Conservation (phyloP, 2,888 invertebrate species). For the Epinotia demarniana region DNA sequence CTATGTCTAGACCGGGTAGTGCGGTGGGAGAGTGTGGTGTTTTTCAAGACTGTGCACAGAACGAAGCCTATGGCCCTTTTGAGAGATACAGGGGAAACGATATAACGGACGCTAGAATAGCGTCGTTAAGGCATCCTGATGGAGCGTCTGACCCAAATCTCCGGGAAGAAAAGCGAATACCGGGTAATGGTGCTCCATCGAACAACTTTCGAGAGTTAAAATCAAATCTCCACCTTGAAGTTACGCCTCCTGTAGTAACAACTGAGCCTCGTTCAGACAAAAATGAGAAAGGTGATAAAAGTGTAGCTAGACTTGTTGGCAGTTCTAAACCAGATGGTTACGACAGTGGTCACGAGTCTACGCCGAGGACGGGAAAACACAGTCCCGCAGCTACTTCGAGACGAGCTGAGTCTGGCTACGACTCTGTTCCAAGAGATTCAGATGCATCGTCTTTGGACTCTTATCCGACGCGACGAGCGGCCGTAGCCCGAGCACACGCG, state of each 20-base stretch:
- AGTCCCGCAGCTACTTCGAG: conserved; percentile 91
- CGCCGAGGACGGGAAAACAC: conserved; percentile 92
- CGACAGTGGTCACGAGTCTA: conserved; percentile 93
- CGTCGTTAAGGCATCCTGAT: conserved; percentile 93
- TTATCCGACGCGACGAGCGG: conserved; percentile 79
- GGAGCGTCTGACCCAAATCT: conserved; percentile 97
- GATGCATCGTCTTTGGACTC: conserved; percentile 95
- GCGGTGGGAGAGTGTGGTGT: conserved; percentile 87
- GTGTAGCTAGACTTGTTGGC: conserved; percentile 87
- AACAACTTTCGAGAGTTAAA: conserved; percentile 85
- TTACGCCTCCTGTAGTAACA: conserved; percentile 83
- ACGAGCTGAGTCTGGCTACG: conserved; percentile 95
- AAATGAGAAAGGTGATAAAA: conserved; percentile 86
- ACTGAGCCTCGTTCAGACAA: conserved; percentile 86
- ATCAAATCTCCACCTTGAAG: conserved; percentile 79
- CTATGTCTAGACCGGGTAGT: conserved; percentile 88
- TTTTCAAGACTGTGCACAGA: conserved; percentile 83
- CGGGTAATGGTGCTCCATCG: conserved; percentile 87
- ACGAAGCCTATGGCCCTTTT: conserved; percentile 84
- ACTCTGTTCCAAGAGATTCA: conserved; percentile 94
- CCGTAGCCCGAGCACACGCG: conserved; percentile 78
- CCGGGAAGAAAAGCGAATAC: conserved; percentile 87
- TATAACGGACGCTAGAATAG: conserved; percentile 84
- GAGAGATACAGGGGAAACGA: conserved; percentile 86
- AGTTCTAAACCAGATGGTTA: conserved; percentile 90